phyloP scores from a whole-genome alignment of 2,113 vertebrate species.

The Triplophysa dalaica region DNA sequence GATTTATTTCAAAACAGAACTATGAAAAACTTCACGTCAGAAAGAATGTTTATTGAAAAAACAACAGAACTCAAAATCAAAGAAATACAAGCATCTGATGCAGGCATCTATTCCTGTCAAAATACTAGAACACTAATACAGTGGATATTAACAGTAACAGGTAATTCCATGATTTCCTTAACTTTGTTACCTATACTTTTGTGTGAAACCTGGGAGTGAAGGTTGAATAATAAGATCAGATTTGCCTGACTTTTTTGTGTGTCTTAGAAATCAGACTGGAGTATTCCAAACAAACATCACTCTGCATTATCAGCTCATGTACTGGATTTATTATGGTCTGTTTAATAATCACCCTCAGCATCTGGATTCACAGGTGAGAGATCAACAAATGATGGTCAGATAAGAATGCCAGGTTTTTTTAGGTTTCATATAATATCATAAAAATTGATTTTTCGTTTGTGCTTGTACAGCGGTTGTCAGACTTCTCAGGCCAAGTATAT shows the following conservation, averaged over 20 bases:
- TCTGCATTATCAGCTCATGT: background rate
- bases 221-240: background rate
- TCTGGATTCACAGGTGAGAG: conserved; percentile 11
- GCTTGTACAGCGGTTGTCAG: too few species aligned
- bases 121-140: background rate
- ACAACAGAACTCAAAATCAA: background rate
- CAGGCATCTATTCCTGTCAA: conserved; percentile 3
- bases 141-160: conserved; percentile 11
- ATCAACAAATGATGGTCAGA: background rate
- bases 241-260: background rate
- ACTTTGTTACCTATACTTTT: background rate
- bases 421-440: background rate
- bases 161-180: background rate
- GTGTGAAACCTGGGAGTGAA: background rate
- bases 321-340: background rate
- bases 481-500: too few species aligned
- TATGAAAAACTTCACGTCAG: background rate
- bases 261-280: background rate
- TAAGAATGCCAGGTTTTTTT: background rate
- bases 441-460: background rate
- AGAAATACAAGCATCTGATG: conserved; percentile 25
- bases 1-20: accelerated
- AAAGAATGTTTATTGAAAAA: conserved; percentile 10
- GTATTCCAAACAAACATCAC: background rate
- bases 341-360: background rate